Conservation (phyloP, 1,140 invertebrate genomes). For the Rhynchophorus ferrugineus region DNA sequence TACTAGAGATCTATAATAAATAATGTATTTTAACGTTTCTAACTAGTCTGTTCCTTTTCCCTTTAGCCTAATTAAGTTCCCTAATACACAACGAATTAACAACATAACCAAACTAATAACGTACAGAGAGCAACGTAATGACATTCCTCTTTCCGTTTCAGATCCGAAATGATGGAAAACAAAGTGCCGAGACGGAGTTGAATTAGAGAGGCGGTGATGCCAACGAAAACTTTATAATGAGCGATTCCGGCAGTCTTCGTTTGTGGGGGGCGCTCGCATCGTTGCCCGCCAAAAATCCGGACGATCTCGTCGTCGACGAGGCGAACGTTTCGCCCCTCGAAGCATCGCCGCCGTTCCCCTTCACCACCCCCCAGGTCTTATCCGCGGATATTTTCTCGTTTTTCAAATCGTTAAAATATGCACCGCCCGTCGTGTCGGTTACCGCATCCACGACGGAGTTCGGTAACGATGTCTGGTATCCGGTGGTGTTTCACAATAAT, state of each 20-base stretch:
- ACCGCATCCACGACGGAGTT: constrained; percentile 7
- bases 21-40: too few relatives aligned
- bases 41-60: too few relatives aligned
- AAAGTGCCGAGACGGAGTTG: background rate
- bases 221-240: constrained; percentile 23
- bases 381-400: constrained; percentile 17
- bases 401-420: constrained; percentile 12
- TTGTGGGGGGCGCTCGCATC: constrained; percentile 29
- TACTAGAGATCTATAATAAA: too few relatives aligned
- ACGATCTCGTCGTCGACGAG: background rate
- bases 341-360: too few relatives aligned
- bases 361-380: background rate
- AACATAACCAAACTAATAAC: too few relatives aligned
- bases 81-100: too few relatives aligned
- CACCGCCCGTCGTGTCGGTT: background rate
- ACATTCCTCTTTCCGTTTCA: constrained; percentile 14
- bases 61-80: too few relatives aligned
- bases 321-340: constrained; percentile 1
- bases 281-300: constrained; percentile 16
- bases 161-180: constrained; percentile 7
- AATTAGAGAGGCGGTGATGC: constrained; percentile 7
- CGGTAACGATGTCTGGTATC: constrained; percentile 29
- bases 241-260: constrained; percentile 25
- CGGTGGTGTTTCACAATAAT: constrained; percentile 24
- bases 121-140: too few relatives aligned